phyloP scores from a whole-genome alignment of 2,888 invertebrate genomes.

The Temnothorax ravouxi region DNA sequence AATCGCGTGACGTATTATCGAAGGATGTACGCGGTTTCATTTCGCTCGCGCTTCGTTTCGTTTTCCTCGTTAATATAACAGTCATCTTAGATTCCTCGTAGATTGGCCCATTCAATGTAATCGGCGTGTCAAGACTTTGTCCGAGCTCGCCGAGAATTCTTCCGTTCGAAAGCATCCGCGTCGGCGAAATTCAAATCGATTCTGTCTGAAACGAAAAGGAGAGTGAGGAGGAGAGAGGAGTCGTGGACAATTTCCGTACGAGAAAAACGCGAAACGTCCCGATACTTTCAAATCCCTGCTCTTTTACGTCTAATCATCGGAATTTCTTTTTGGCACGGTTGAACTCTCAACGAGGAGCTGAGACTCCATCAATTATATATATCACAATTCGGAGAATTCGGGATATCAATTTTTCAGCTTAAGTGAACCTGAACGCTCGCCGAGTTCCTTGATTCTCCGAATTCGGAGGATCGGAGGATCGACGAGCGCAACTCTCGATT shows the following conservation, averaged over 20 bases:
- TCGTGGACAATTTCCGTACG: not conserved
- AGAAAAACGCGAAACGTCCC: not conserved
- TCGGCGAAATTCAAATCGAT: not conserved
- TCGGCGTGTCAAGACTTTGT: not conserved
- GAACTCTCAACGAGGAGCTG: not conserved
- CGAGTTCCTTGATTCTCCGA: not conserved
- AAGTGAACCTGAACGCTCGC: not conserved
- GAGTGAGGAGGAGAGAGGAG: no score
- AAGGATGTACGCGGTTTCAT: constrained; percentile 45
- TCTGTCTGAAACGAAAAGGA: not conserved
- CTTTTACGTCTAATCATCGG: not conserved
- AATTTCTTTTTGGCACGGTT: not conserved
- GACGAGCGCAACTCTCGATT: not conserved
- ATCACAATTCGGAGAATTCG: not conserved
- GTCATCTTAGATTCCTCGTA: not conserved
- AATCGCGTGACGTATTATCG: constrained; percentile 56
- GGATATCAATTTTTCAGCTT: not conserved
- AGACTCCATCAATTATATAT: not conserved
- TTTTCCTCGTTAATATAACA: constrained; percentile 47
- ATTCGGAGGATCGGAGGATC: not conserved
- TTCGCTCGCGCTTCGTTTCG: constrained; percentile 35
- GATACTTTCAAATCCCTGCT: not conserved
- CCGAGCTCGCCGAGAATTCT: not conserved
- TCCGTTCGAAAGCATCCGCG: constrained; percentile 16
- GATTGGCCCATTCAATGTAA: constrained; percentile 7